phyloP scores from a whole-genome alignment of 1,140 invertebrate genomes.

The Limonius californicus region DNA sequence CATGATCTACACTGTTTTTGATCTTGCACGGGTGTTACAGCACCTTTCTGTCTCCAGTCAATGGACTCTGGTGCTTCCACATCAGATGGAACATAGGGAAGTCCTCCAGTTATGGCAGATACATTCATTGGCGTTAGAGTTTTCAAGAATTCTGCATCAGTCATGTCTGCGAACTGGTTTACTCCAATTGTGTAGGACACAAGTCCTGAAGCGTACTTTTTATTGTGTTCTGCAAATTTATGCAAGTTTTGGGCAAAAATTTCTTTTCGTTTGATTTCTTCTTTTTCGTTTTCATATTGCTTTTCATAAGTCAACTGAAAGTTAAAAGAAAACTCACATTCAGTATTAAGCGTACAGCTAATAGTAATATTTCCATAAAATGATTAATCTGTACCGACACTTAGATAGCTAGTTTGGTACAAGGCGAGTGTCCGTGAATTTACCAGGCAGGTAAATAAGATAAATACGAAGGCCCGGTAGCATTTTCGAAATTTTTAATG shows the following conservation, averaged over 20 bases:
- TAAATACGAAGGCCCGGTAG: too few species aligned
- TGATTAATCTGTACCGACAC: too few species aligned
- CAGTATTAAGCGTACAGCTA: too few species aligned
- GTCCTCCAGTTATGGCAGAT: slow-evolving; percentile 43
- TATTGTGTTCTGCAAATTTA: slow-evolving; percentile 83
- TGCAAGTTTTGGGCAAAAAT: slow-evolving; percentile 83
- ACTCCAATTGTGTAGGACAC: slow-evolving; percentile 64
- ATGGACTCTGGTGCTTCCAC: slow-evolving; percentile 62
- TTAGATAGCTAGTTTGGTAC: too few species aligned
- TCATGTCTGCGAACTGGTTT: slow-evolving; percentile 84
- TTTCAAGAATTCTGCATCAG: slow-evolving; percentile 75
- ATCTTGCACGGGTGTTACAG: slow-evolving; percentile 89
- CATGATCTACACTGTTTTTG: slow-evolving; percentile 93
- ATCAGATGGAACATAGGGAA: slow-evolving; percentile 71
- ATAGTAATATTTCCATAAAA: too few species aligned
- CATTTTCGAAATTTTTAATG: too few species aligned
- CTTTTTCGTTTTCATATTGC: too few species aligned
- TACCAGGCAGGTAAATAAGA: too few species aligned
- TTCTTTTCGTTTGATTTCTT: too few species aligned
- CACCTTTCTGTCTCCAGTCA: slow-evolving; percentile 85
- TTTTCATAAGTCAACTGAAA: too few species aligned
- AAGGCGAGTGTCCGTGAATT: too few species aligned
- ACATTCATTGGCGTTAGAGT: slow-evolving; percentile 70
- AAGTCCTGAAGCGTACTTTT: slow-evolving; percentile 60
- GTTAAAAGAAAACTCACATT: too few species aligned